Conservation (phyloP, 2,797 vertebrate species). For the Erethizon dorsatum region DNA sequence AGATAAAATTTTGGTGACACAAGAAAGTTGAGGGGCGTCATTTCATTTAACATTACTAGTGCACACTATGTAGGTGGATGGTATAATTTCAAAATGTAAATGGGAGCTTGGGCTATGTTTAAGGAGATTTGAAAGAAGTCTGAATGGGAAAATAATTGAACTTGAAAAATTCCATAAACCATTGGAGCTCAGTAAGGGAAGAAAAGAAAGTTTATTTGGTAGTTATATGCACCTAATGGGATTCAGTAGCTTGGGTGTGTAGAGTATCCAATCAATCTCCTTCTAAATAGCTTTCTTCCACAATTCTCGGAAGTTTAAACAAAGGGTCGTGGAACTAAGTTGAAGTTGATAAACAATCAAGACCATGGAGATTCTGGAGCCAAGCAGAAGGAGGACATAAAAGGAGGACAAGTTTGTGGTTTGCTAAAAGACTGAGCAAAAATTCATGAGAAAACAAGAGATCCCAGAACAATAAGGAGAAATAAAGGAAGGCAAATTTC, state of each 20-base stretch:
- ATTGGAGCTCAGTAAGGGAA: neutral
- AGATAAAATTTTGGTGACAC: neutral
- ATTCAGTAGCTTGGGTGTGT: neutral
- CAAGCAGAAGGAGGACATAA: neutral
- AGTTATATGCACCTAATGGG: neutral
- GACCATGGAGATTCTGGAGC: neutral
- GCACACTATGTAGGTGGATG: neutral
- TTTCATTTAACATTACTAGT: conserved; percentile 5
- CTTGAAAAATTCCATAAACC: neutral
- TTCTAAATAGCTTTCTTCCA: neutral
- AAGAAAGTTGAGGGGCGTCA: neutral
- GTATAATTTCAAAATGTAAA: neutral
- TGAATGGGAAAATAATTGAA: neutral
- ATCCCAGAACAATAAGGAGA: neutral
- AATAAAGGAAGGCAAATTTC: neutral
- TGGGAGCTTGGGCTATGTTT: neutral
- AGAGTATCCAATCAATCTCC: neutral
- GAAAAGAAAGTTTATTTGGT: neutral
- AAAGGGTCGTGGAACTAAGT: neutral
- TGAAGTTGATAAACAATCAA: neutral
- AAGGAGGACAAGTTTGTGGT: neutral
- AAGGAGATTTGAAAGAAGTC: neutral
- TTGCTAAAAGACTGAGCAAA: conserved; percentile 38
- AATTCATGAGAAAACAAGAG: neutral
- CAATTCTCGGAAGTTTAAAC: neutral